These are phyloP conservation scores for Drosophila malerkotliana DNA, from an alignment of 1,140 invertebrate species.

Conservation along the genomic window DNA sequence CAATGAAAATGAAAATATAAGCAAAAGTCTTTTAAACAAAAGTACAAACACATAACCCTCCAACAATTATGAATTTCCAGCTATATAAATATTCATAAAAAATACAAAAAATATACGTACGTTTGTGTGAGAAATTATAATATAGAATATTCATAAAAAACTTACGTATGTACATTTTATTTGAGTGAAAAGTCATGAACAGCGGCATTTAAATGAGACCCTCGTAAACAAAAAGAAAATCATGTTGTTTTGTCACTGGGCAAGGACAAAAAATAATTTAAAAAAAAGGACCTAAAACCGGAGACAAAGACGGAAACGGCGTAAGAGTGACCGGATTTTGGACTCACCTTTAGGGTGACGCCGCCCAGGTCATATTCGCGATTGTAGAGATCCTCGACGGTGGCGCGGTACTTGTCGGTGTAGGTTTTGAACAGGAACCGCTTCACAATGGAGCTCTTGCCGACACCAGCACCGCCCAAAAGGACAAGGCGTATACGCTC, in stretches of 20 bases:
- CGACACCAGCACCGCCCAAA: constrained; percentile 92
- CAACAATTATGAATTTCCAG: not conserved
- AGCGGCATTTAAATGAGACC: not conserved
- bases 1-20: not conserved
- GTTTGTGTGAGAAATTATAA: not conserved
- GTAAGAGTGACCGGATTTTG: not conserved
- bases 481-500: constrained; percentile 94
- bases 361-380: constrained; percentile 92
- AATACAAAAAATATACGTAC: not conserved
- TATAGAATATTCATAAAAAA: not conserved
- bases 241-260: not conserved
- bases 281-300: not conserved
- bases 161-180: not conserved
- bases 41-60: not conserved
- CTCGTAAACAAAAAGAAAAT: not conserved
- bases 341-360: constrained; percentile 88
- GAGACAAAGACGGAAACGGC: not conserved
- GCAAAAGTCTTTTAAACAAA: too few species aligned
- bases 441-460: constrained; percentile 94
- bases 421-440: constrained; percentile 94
- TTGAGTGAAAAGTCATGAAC: not conserved
- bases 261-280: not conserved
- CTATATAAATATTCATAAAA: not conserved
- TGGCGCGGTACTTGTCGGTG: constrained; percentile 92
- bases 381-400: constrained; percentile 95